Percentiles rank a stretch among this genome's conserved stretches.
Evolutionary conservation across 2,113 vertebrate species (phyloP).

Genomic region (Benitochromis conjunctus): DNA sequence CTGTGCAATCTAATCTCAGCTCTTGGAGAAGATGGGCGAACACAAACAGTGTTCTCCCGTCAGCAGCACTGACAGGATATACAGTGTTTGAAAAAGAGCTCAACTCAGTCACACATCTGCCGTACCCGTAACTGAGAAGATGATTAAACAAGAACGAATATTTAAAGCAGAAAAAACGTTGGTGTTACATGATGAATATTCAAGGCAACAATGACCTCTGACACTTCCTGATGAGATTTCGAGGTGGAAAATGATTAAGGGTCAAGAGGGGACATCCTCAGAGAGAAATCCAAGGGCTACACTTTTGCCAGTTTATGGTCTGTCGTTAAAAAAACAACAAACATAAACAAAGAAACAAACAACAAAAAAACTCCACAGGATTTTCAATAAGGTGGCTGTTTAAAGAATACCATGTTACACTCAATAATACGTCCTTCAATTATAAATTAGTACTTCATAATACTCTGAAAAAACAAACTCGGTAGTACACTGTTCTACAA

Average conservation of each 20-base stretch:
- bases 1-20: conserved; percentile 66
- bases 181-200: conserved; percentile 41
- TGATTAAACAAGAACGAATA: not conserved
- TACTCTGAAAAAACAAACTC: not conserved
- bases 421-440: not conserved
- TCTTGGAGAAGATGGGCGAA: conserved; percentile 50
- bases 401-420: not conserved
- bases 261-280: not conserved
- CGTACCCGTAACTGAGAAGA: not conserved
- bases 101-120: conserved; percentile 13
- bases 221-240: not conserved
- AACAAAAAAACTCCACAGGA: not conserved
- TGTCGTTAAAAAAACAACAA: not conserved
- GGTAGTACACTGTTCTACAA: not conserved
- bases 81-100: conserved; percentile 25
- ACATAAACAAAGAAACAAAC: not conserved
- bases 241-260: conserved; percentile 10
- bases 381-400: not conserved
- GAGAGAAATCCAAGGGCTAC: not conserved
- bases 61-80: conserved; percentile 43
- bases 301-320: not conserved
- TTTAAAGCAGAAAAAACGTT: not conserved
- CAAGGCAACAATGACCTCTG: conserved; percentile 39
- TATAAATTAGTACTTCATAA: not conserved
- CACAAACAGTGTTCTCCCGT: conserved; percentile 60